These are phyloP conservation scores for Semotilus atromaculatus DNA, from an alignment of 2,797 vertebrate genomes.

Conservation along the genomic window DNA sequence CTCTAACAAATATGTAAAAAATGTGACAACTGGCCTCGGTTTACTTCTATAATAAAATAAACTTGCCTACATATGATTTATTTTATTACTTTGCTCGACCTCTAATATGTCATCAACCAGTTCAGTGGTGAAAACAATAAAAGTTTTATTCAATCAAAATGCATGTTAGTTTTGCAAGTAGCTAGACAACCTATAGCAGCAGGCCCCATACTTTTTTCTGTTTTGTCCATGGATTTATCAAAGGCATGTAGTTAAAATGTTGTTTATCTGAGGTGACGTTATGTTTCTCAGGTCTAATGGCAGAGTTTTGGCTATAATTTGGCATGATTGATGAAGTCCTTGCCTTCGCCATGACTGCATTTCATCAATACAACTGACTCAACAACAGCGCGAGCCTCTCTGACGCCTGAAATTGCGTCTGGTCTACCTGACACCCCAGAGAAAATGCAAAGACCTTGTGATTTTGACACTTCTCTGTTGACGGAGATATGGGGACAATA, in stretches of 20 bases:
- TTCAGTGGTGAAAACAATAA: background rate
- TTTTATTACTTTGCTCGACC: background rate
- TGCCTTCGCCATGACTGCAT: slow-evolving; percentile 85
- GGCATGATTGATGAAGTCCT: slow-evolving; percentile 95
- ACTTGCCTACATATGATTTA: background rate
- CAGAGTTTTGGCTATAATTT: slow-evolving; percentile 88
- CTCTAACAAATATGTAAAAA: slow-evolving; percentile 11
- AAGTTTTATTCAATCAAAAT: slow-evolving; percentile 10
- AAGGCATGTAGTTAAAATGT: slow-evolving; percentile 55
- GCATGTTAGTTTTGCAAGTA: background rate
- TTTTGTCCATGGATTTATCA: slow-evolving; percentile 41
- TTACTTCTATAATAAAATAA: slow-evolving; percentile 12
- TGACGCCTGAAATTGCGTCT: slow-evolving; percentile 52
- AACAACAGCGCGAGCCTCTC: slow-evolving; percentile 70
- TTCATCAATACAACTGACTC: slow-evolving; percentile 89
- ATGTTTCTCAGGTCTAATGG: slow-evolving; percentile 71
- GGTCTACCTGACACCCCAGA: slow-evolving; percentile 33
- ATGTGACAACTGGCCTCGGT: background rate
- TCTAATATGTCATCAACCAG: slow-evolving; percentile 9
- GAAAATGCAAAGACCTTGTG: slow-evolving; percentile 18
- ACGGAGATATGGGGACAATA: background rate
- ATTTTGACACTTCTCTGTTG: slow-evolving; percentile 5
- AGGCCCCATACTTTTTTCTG: background rate
- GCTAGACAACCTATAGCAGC: no score
- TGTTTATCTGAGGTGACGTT: slow-evolving; percentile 84